Evolutionary conservation across 37 sponge, comb jelly and placozoan genomes (phyloP), one percentile per base, ranked within the genome.

Genomic region (Cladorhizidae sp.): DNA sequence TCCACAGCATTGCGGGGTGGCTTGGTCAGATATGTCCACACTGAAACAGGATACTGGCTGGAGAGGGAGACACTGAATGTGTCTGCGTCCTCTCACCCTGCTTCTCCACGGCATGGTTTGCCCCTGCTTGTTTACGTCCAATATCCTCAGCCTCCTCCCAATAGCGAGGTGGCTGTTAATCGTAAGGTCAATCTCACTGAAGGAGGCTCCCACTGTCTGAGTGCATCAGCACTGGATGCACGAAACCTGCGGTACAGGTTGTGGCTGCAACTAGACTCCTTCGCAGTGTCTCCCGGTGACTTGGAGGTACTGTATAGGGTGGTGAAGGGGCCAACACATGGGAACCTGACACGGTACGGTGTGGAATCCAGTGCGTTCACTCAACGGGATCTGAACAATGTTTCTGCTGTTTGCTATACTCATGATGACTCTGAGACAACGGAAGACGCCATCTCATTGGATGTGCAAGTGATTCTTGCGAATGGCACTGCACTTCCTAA

Each of bases 231-330:
- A 45, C 81, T 92, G 38, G 93, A 92, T 81, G 88, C 85, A 25
- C 72, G 93, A 15, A 92, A 92, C 74, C 25, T 92, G 0, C 81
- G 88, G 11, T 92, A 92, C 55, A 31, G 12, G 5, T 77, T 78
- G 9, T 87, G 83, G 79, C 63, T 72, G 17, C 17, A 22, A 40
- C 3, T 57, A n/a, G 7, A 71, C 42, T 3, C 65, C 20, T 33
- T 2, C 1, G 2, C 6, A 2, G 3, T 55, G 12, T 0, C 38
- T 33, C 70, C 57, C 6, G 36, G 45, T 70, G 72, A 85, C 0
- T 38, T 80, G 38, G 29, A 23, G 22, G 23, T 62, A 0, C 57
- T n/a, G 20, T 89, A 64, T 38, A 39, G 18, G 15, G n/a, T 89
- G 14, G 32, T 41, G 6, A 0, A 40, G 5, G 50, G 0, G n/a